Base-by-base conservation (phyloP, 23 tunicate species). In the Aplidium turbinatum region DNA sequence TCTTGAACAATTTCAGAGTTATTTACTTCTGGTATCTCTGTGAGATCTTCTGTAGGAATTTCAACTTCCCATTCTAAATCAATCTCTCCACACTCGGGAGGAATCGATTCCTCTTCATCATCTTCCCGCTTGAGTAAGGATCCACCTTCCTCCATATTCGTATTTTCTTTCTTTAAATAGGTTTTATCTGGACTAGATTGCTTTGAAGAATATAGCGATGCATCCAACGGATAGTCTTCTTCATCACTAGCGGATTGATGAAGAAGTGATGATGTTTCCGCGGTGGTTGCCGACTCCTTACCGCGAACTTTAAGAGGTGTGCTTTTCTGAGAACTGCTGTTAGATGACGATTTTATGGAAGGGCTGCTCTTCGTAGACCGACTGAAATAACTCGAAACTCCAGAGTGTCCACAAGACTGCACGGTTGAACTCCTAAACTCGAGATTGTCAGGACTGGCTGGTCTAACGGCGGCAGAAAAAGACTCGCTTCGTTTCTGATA, bases 211-310 rank as follows among this genome's bases (percentile, higher is more conserved):
- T 34, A 76, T 25, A 64, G 38, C 39, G 60, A 28, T 4, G 30
- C 35, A 29, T 47, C 57, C 3, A 48, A 57, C 13, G 13, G 11
- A 42, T 20, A 16, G 0, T 72, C 83, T 0, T 83, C 89, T 1
- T 67, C 90, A 3, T 67, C 82, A 33, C 78, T 70, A 11, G 70
- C 40, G n/a, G 39, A 62, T 31, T 58, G 68, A 28, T 78, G 67
- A n/a, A 85, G 57, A n/a, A 85, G 73, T 1, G 91, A 85, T 33
- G 83, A 77, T 35, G 79, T 85, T 48, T 85, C 91, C 36, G 72
- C 91, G 38, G 25, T 34, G 39, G 72, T 73, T 25, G 81, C 91
- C 24, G 62, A 40, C 45, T 67, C 91, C 45, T 82, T 82, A 3
- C 80, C 86, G 3, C 83, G 38, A 23, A 78, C 75, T 66, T 66